phyloP scores from a whole-genome alignment of 2,797 vertebrate species.

The Gymnoscopelus braueri region DNA sequence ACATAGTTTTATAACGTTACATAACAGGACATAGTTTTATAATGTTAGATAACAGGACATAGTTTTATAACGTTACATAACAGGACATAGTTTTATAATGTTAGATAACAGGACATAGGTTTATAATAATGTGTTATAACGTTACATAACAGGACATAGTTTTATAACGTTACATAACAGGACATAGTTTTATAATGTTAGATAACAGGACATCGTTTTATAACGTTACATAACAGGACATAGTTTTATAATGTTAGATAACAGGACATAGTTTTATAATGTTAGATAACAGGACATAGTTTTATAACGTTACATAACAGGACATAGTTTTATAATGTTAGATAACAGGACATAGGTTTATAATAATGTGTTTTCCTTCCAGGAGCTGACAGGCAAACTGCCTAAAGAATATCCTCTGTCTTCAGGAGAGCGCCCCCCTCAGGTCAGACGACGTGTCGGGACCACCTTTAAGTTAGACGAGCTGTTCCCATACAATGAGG shows the following conservation, averaged over 20 bases:
- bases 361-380: constrained; percentile 29
- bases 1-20: too few species aligned
- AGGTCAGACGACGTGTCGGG: constrained; percentile 90
- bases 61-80: too few species aligned
- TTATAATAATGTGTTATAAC: constrained; percentile 23
- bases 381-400: constrained; percentile 96
- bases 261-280: too few species aligned
- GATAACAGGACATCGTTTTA: too few species aligned
- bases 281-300: too few species aligned
- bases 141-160: too few species aligned
- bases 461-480: constrained; percentile 93
- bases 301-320: background rate
- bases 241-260: background rate
- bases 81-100: background rate
- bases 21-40: background rate
- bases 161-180: too few species aligned
- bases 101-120: too few species aligned
- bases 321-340: too few species aligned
- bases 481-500: constrained; percentile 92
- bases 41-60: too few species aligned
- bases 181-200: background rate
- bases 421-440: constrained; percentile 90
- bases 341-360: background rate
- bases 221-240: too few species aligned
- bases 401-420: constrained; percentile 94